Evolutionary conservation across 2,797 vertebrate species (phyloP).

Genomic region (Ispidina lecontei): DNA sequence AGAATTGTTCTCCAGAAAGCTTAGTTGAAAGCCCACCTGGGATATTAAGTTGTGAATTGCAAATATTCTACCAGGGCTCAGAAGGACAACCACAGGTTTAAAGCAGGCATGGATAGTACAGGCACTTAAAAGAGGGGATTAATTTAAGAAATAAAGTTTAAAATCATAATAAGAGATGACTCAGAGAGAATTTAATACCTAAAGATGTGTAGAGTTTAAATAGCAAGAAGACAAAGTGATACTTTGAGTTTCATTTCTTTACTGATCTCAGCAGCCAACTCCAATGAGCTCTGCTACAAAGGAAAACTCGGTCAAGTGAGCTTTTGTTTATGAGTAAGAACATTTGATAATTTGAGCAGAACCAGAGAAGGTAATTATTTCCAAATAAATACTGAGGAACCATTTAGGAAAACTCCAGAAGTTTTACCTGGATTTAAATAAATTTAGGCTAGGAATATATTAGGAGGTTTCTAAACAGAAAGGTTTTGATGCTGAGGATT

Average conservation of each 20-base stretch:
- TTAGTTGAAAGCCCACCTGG: not conserved
- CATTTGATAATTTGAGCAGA: not conserved
- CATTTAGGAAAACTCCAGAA: not conserved
- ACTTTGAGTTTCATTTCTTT: not conserved
- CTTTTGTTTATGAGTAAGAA: not conserved
- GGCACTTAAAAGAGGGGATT: not conserved
- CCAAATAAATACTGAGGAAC: not conserved
- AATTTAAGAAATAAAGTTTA: not conserved
- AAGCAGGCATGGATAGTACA: not conserved
- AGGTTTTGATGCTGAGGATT: not conserved
- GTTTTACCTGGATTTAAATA: not conserved
- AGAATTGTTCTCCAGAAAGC: not conserved
- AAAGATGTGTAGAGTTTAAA: not conserved
- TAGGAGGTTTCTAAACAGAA: not conserved
- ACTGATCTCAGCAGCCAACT: not conserved
- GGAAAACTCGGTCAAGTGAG: not conserved
- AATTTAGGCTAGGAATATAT: not conserved
- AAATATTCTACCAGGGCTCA: not conserved
- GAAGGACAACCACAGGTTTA: not conserved
- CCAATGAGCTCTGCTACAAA: not conserved
- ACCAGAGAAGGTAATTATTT: not conserved
- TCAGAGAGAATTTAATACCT: not conserved
- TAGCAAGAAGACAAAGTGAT: not conserved
- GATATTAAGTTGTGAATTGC: accelerated
- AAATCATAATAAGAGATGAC: not conserved